Conservation (phyloP, 2,797 vertebrate species). For the Pteropus rufus region DNA sequence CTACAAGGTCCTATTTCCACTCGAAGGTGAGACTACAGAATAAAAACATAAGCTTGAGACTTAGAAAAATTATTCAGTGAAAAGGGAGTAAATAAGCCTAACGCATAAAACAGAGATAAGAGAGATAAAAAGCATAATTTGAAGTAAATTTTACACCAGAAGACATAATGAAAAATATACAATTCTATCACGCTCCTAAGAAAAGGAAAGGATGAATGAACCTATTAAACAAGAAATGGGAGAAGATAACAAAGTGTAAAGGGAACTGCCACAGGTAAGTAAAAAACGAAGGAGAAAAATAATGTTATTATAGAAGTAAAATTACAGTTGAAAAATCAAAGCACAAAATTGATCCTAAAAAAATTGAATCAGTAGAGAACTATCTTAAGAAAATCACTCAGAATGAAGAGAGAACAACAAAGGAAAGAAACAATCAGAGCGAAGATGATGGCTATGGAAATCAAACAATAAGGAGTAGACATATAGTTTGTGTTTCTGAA, state of each 20-base stretch:
- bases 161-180: neutral
- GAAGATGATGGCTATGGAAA: neutral
- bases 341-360: neutral
- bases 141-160: neutral
- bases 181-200: neutral
- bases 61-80: neutral
- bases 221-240: neutral
- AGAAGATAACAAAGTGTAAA: neutral
- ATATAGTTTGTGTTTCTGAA: neutral
- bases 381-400: neutral
- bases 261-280: neutral
- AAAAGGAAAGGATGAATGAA: neutral
- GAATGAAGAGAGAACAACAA: neutral
- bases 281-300: neutral
- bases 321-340: neutral
- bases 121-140: neutral
- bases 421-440: neutral
- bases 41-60: neutral
- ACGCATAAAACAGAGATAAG: neutral
- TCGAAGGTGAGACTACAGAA: neutral
- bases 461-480: neutral
- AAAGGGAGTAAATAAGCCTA: neutral
- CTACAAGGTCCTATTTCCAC: neutral
- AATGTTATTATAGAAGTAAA: neutral
- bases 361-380: neutral